Evolutionary conservation across 2,113 vertebrate species (phyloP), one percentile per base, ranked within the genome.

Genomic region (Clinocottus analis): DNA sequence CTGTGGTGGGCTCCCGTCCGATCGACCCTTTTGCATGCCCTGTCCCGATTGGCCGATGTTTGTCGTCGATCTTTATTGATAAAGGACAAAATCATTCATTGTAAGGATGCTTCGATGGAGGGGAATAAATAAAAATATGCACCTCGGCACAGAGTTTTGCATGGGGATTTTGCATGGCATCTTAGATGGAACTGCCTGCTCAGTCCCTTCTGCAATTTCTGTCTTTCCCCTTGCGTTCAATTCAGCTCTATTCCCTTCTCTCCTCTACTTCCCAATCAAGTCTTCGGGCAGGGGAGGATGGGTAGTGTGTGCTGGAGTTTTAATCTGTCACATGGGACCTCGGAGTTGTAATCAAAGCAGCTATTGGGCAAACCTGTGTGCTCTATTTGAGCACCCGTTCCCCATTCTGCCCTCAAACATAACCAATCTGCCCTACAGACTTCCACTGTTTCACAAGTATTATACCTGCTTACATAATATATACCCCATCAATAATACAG

Each of bases 401-500:
- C 12, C 35, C 51, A 67, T 59, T 71, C 72, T 43, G 61, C 53
- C 72, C 31, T 14, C 63, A 58, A 43, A 72, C 67, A 61, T 73
- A 77, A 82, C 82, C 64, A 66, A 53, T 74, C 71, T 64, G 72
- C 47, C 31, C 60, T 12, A 70, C 35, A 4, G 41, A 59, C 81
- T 74, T 70, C 61, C 53, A 47, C 41, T 61, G 58, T 75, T 72
- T 79, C 80, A 77, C 49, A 75, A 31, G 55, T 56, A 64, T 81
- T 65, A 67, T 45, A 72, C 45, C 55, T 58, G 31, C 77, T 87
- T 85, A 85, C 72, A 67, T 88, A 90, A 90, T 87, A 51, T 80
- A 82, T 29, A 31, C 1, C 3, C 27, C 85, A 91, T 94, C 82
- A 94, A 93, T 93, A 87, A 94, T 87, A 83, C 71, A 93, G 75